A percentile compares a stretch with the other conserved stretches of the same genome.
Evolutionary conservation across 35 echinoderm and acorn worm species (phyloP).

Genomic region (Hemicentrotus pulcherrimus): DNA sequence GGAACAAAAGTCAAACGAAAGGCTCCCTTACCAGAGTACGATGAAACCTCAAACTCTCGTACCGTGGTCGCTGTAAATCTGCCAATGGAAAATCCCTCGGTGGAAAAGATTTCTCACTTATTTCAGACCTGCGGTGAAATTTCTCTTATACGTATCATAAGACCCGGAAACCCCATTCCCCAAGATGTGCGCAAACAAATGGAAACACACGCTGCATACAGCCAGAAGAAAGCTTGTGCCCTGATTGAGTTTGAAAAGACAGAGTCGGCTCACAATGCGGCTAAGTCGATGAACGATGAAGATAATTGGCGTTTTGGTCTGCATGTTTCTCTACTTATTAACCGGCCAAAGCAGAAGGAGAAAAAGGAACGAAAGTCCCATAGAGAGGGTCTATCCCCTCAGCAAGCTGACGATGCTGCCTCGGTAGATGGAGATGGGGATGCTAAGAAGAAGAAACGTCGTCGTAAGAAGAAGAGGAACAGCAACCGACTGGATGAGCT

Average conservation of each 20-base stretch:
- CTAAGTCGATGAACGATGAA: slow-evolving; percentile 77
- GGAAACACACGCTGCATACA: slow-evolving; percentile 63
- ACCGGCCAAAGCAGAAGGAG: slow-evolving; percentile 67
- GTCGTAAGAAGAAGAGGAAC: slow-evolving; percentile 80
- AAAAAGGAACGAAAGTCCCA: slow-evolving; percentile 69
- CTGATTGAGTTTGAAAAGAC: slow-evolving; percentile 93
- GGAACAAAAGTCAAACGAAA: slow-evolving; percentile 96
- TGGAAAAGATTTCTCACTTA: slow-evolving; percentile 80
- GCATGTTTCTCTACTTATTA: slow-evolving; percentile 63
- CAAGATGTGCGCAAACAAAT: slow-evolving; percentile 88
- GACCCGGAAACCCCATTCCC: slow-evolving; percentile 83
- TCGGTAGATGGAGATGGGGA: slow-evolving; percentile 68
- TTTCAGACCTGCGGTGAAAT: slow-evolving; percentile 92
- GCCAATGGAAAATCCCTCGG: slow-evolving; percentile 66
- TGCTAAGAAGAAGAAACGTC: slow-evolving; percentile 77
- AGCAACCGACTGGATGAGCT: slow-evolving; percentile 75
- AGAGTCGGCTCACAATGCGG: slow-evolving; percentile 76
- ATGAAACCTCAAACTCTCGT: slow-evolving; percentile 78
- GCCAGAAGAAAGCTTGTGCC: slow-evolving; percentile 80
- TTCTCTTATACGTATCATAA: slow-evolving; percentile 77
- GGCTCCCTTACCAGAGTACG: slow-evolving; percentile 85
- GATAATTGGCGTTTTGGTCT: slow-evolving; percentile 90
- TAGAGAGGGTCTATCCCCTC: slow-evolving; percentile 58
- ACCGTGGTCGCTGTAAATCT: slow-evolving; percentile 90
- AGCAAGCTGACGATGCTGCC: slow-evolving; percentile 53